Conservation (phyloP, 2,797 vertebrate genomes). For the Pagetopsis macropterus region DNA sequence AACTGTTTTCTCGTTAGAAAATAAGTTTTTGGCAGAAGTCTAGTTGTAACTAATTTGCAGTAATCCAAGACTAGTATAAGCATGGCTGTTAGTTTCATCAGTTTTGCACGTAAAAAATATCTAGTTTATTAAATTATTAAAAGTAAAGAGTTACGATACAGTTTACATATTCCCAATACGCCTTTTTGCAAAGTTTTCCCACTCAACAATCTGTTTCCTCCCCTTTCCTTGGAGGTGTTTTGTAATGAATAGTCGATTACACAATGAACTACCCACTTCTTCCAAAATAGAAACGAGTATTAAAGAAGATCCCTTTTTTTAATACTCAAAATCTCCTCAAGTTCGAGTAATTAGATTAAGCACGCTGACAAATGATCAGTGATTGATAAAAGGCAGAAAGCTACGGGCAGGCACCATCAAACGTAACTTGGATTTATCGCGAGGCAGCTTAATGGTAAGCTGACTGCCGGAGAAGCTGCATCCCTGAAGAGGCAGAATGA, state of each 20-base stretch:
- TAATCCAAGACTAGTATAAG: neutral
- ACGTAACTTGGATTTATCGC: conserved; percentile 55
- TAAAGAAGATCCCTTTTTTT: conserved; percentile 1
- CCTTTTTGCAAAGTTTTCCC: neutral
- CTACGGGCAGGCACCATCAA: conserved; percentile 45
- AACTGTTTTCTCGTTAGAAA: neutral
- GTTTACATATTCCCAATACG: neutral
- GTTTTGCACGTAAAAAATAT: neutral
- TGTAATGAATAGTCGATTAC: neutral
- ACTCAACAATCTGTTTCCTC: neutral
- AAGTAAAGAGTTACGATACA: neutral
- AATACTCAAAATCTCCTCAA: conserved; percentile 24
- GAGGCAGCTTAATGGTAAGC: conserved; percentile 65
- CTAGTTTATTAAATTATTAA: too few species aligned
- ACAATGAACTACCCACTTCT: neutral
- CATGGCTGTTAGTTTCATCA: neutral
- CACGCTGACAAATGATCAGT: conserved; percentile 47
- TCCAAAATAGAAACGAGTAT: conserved; percentile 18
- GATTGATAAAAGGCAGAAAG: conserved; percentile 49
- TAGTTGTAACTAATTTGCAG: neutral
- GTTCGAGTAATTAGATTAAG: conserved; percentile 54
- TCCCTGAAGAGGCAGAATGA: conserved; percentile 68
- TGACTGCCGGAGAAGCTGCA: conserved; percentile 58
- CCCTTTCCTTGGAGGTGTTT: neutral
- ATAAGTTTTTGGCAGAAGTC: neutral